Evolutionary conservation across 2,888 invertebrate species (phyloP), one percentile per base, ranked within the genome.

Genomic region (Phlogophora meticulosa): DNA sequence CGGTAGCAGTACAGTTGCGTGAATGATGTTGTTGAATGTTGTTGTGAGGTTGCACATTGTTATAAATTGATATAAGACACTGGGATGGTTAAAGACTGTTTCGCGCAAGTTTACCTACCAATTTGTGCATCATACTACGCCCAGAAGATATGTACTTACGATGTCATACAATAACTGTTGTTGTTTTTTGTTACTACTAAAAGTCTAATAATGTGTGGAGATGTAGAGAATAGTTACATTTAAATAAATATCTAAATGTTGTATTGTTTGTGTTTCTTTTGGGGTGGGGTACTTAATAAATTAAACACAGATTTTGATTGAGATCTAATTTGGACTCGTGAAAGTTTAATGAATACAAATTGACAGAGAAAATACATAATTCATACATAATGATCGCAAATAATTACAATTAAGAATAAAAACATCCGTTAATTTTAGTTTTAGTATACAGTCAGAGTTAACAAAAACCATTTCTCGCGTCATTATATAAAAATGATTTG

Each of bases 261-360:
- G 28, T 28, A 24, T 15, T 36, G 7, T 36, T 24, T 40, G 40
- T 34, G 7, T 55, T n/a, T 32, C 52, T 7, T 51, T 32, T 51
- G 10, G 40, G 45, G 60, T 13, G 40, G 45, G 60, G 20, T 34
- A 15, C 46, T 17, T 36, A 75, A 78, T 72, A 17, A 75, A 78
- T 71, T 28, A 78, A 72, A 78, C 51, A 69, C 64, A 55, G 51
- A 7, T 52, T 59, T 57, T 64, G 24, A 63, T 69, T 81, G 80
- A 81, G 73, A 81, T 81, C 80, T 76, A 72, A 76, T 77, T n/a
- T 61, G 40, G 38, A 70, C 61, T 67, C 61, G 13, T 53, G 28
- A 67, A 32, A 69, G 42, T 74, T 59, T 67, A 64, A 65, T 64
- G 15, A 46, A 43, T 58, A 62, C 28, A 46, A 48, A 20, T 42